Percentiles rank a stretch among this genome's conserved stretches.
Conservation (phyloP, 1,140 invertebrate species). For the Tetramorium parvispinum region DNA sequence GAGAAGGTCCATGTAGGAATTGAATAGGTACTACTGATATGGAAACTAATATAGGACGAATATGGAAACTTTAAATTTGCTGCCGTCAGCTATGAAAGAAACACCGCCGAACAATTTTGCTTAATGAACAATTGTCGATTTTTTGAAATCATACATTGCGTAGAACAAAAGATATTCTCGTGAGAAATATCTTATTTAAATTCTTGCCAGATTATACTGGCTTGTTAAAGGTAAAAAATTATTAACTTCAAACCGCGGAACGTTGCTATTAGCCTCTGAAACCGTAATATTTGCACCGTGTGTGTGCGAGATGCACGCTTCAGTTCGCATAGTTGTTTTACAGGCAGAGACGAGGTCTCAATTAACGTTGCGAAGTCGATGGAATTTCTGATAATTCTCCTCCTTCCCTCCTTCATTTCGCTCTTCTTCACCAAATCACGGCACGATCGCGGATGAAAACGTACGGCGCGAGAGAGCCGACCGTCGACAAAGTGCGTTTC, state of each 20-base stretch:
- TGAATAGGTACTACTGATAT: constrained; percentile 9
- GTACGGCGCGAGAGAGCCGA: not conserved
- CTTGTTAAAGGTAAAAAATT: not conserved
- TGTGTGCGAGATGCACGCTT: not conserved
- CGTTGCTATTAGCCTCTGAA: not conserved
- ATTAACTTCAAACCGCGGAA: not conserved
- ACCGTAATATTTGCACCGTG: not conserved
- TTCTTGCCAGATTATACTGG: not conserved
- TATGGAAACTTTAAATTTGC: constrained; percentile 14
- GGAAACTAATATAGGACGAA: constrained; percentile 23
- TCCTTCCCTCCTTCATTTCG: not conserved
- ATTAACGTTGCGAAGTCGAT: constrained; percentile 36
- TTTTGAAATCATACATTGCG: not conserved
- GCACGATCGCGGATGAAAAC: constrained; percentile 1
- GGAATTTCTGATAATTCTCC: constrained; percentile 39
- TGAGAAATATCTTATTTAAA: not conserved
- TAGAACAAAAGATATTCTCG: not conserved
- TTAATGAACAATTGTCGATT: constrained; percentile 13
- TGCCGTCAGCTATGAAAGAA: not conserved
- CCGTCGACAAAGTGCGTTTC: not conserved
- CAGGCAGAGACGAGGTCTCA: constrained; percentile 23
- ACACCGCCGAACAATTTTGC: not conserved
- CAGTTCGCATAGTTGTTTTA: constrained; percentile 2
- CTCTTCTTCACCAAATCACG: not conserved
- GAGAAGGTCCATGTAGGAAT: not conserved